phyloP scores from a whole-genome alignment of 1,140 invertebrate genomes.

The Zaprionus camerounensis region DNA sequence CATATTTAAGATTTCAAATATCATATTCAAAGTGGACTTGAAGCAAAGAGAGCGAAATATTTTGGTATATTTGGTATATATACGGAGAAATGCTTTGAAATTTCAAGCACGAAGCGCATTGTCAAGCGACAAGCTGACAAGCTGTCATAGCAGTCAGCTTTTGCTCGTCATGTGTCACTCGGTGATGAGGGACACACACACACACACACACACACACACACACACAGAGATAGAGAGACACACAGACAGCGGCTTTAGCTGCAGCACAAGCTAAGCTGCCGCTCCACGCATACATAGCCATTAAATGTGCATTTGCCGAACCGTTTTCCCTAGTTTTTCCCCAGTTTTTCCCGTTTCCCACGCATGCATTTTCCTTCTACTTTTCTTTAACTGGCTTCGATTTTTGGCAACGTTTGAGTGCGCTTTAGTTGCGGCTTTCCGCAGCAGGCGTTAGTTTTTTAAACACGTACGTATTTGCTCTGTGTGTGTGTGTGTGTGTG shows the following conservation, averaged over 20 bases:
- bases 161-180: slow-evolving; percentile 2
- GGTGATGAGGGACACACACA: not conserved
- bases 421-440: not conserved
- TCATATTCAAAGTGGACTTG: not conserved
- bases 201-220: too few species aligned
- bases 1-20: not conserved
- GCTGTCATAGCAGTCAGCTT: slow-evolving; percentile 12
- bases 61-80: not conserved
- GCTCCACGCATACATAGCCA: not conserved
- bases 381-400: not conserved
- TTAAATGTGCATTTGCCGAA: not conserved
- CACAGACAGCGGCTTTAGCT: not conserved
- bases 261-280: not conserved
- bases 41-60: not conserved
- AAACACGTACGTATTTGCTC: not conserved
- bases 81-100: not conserved
- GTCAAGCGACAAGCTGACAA: not conserved
- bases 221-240: not conserved
- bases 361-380: not conserved
- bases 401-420: not conserved
- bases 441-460: not conserved
- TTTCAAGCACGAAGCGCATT: slow-evolving; percentile 7
- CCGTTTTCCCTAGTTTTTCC: not conserved
- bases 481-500: not conserved
- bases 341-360: not conserved